Conservation (phyloP, 2,797 vertebrate species). For the Micrastur ruficollis region DNA sequence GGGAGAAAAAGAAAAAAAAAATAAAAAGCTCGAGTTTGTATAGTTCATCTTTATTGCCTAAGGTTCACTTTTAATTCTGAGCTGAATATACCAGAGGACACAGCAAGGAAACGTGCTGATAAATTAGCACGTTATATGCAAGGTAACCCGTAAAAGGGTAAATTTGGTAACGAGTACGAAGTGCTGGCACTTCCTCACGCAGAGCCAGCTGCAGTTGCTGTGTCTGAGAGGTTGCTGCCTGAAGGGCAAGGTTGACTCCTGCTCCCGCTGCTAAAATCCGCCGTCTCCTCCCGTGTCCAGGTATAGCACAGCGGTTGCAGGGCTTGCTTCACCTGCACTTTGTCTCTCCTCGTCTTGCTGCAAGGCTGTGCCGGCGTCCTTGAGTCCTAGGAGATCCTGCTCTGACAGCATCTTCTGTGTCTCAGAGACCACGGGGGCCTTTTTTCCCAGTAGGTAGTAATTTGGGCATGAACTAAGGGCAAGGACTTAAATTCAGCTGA, state of each 20-base stretch:
- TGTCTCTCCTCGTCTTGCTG: background rate
- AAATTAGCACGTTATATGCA: background rate
- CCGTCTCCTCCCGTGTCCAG: background rate
- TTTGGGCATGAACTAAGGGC: background rate
- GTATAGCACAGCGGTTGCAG: background rate
- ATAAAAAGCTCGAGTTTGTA: background rate
- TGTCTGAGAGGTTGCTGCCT: background rate
- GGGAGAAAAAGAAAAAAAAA: background rate
- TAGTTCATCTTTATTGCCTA: background rate
- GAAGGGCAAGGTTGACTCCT: background rate
- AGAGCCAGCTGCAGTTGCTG: background rate
- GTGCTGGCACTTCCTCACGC: background rate
- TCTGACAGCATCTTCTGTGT: background rate
- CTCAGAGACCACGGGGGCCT: background rate
- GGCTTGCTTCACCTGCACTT: background rate
- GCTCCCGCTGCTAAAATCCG: background rate
- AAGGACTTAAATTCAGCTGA: background rate
- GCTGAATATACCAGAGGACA: background rate
- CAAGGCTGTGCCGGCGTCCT: accelerated
- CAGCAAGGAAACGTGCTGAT: background rate
- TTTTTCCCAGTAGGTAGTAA: background rate
- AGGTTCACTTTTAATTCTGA: background rate
- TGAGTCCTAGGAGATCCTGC: background rate
- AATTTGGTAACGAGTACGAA: background rate
- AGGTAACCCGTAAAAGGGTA: background rate